A percentile compares a stretch with the other conserved stretches of the same genome.
phyloP scores from a whole-genome alignment of 2,888 invertebrate species.

The Chrysina gloriosa region DNA sequence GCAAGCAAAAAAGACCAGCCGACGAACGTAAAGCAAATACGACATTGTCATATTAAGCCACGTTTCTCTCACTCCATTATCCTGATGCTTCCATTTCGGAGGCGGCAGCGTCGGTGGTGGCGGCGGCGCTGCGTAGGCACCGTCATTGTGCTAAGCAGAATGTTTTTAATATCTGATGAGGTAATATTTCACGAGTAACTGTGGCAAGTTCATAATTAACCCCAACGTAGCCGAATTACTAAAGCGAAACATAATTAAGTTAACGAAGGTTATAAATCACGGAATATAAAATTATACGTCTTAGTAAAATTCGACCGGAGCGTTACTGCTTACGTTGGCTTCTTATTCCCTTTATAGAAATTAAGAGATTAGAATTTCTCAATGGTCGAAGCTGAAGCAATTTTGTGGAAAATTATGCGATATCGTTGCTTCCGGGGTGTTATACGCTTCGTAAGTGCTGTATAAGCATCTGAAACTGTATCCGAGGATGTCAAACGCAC shows the following conservation, averaged over 20 bases:
- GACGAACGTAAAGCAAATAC: background rate
- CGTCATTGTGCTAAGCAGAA: conserved; percentile 28
- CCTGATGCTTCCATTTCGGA: background rate
- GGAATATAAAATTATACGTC: conserved; percentile 36
- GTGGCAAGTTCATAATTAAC: conserved; percentile 37
- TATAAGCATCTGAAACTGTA: too few relatives aligned
- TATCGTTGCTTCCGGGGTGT: too few relatives aligned
- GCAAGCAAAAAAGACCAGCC: background rate
- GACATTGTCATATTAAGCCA: conserved; percentile 1
- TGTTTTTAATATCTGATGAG: conserved; percentile 37
- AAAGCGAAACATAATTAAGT: conserved; percentile 36
- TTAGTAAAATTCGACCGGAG: conserved; percentile 30
- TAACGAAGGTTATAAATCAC: conserved; percentile 36
- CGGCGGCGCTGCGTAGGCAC: background rate
- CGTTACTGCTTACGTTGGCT: background rate
- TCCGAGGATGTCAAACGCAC: too few relatives aligned
- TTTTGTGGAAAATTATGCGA: too few relatives aligned
- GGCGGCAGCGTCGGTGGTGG: background rate
- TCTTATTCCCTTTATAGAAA: conserved; percentile 11
- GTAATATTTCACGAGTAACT: conserved; percentile 35
- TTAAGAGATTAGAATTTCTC: conserved; percentile 17
- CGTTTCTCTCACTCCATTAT: background rate
- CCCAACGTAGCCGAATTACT: conserved; percentile 35
- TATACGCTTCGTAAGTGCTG: too few relatives aligned
- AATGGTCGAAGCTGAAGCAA: too few relatives aligned